Evolutionary conservation across 2,797 vertebrate genomes (phyloP).

Genomic region (Spizella passerina): DNA sequence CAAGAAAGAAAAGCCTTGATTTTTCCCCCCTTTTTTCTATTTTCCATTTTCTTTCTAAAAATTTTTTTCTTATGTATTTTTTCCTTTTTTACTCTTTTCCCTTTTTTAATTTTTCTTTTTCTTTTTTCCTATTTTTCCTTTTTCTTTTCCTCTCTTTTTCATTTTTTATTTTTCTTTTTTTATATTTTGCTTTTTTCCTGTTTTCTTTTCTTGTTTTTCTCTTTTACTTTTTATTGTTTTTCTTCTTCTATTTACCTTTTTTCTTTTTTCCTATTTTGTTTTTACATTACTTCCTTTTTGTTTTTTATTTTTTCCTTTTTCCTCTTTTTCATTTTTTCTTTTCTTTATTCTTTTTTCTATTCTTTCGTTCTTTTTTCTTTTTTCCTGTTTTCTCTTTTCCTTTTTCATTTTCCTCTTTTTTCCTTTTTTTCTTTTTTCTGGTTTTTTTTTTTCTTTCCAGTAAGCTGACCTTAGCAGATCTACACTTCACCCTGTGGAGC

Average conservation of each 20-base stretch:
- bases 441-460: too few species aligned
- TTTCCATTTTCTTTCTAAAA: rapidly evolving
- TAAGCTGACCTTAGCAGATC: neutral
- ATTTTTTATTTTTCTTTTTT: neutral
- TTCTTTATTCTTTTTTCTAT: too few species aligned
- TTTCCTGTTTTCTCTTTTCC: neutral
- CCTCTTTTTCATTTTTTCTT: neutral
- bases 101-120: too few species aligned
- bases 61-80: neutral
- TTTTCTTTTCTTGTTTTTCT: too few species aligned
- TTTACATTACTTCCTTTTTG: neutral
- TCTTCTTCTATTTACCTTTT: neutral
- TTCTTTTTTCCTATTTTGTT: neutral
- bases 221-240: neutral
- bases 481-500: neutral
- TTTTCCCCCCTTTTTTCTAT: neutral
- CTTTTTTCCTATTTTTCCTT: too few species aligned
- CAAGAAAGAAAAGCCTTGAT: neutral
- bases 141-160: too few species aligned
- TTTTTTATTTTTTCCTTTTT: neutral
- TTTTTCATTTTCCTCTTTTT: neutral
- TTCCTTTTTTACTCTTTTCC: neutral
- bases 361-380: too few species aligned
- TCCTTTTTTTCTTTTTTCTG: neutral
- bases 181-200: too few species aligned